Evolutionary conservation across 1,140 invertebrate species (phyloP).

Genomic region (Planococcus citri): DNA sequence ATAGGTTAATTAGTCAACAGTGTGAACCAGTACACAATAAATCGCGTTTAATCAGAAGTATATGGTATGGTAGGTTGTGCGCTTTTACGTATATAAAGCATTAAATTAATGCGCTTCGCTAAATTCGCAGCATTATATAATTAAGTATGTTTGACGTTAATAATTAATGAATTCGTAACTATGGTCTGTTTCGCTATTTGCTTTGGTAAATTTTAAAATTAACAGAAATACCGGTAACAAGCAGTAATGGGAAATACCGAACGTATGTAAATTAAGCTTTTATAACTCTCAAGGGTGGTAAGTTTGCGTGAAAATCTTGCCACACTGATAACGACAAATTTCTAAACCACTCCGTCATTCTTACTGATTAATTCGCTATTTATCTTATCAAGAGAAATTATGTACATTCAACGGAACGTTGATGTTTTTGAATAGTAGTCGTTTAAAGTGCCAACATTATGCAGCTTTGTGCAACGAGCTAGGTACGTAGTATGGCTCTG

Average conservation of each 20-base stretch:
- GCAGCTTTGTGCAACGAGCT: too few relatives aligned
- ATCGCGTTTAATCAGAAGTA: conserved; percentile 3
- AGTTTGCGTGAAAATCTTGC: conserved; percentile 5
- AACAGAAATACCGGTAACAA: neutral
- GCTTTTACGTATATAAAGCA: neutral
- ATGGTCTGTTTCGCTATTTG: neutral
- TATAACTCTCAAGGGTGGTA: neutral
- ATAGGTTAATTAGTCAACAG: too few relatives aligned
- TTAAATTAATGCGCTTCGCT: conserved; percentile 3
- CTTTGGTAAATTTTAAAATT: conserved; percentile 4
- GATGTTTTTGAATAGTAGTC: too few relatives aligned
- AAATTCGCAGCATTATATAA: conserved; percentile 4
- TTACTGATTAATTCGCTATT: neutral
- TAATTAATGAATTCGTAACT: neutral
- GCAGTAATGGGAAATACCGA: neutral
- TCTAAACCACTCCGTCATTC: neutral
- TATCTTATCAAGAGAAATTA: neutral
- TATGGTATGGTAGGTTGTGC: neutral
- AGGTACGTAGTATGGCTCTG: too few relatives aligned
- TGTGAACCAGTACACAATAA: neutral
- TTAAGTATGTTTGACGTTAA: neutral
- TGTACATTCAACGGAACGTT: too few relatives aligned
- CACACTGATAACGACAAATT: neutral
- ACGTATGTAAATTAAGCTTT: conserved; percentile 4
- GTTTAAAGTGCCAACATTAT: too few relatives aligned